phyloP scores from a whole-genome alignment of 2,888 invertebrate genomes.

The Standfussiana lucernea region DNA sequence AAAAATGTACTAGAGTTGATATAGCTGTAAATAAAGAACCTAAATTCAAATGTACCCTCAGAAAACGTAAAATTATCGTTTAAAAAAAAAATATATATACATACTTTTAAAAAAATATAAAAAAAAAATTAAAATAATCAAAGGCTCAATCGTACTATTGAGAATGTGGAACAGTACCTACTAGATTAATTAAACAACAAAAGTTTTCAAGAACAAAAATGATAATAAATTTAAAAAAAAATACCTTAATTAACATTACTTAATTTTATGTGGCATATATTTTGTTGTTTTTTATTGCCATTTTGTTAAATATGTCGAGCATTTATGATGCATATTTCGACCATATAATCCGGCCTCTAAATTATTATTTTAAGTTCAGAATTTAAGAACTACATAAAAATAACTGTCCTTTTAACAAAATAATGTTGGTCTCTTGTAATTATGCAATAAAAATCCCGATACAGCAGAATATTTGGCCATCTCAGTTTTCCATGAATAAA shows the following conservation, averaged over 20 bases:
- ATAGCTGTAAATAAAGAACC: no score
- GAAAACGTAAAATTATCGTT: no score
- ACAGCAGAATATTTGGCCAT: slow-evolving; percentile 23
- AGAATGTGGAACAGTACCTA: background rate
- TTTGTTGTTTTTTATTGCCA: background rate
- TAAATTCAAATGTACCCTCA: no score
- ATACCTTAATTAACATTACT: no score
- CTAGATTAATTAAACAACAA: background rate
- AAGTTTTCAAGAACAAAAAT: background rate
- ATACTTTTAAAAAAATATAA: no score
- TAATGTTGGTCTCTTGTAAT: no score
- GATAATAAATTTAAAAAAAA: background rate
- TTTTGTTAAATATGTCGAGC: background rate
- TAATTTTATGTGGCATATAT: background rate
- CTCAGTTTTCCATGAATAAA: slow-evolving; percentile 58
- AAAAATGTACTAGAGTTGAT: no score
- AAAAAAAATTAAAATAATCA: no score
- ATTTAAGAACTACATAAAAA: background rate
- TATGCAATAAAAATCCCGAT: background rate
- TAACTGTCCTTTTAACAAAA: background rate
- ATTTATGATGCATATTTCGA: background rate
- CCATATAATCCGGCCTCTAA: background rate
- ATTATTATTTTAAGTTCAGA: background rate
- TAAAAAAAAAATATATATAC: no score
- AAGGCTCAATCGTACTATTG: background rate